phyloP scores from a whole-genome alignment of 2,797 vertebrate genomes.

The Melanogrammus aeglefinus region DNA sequence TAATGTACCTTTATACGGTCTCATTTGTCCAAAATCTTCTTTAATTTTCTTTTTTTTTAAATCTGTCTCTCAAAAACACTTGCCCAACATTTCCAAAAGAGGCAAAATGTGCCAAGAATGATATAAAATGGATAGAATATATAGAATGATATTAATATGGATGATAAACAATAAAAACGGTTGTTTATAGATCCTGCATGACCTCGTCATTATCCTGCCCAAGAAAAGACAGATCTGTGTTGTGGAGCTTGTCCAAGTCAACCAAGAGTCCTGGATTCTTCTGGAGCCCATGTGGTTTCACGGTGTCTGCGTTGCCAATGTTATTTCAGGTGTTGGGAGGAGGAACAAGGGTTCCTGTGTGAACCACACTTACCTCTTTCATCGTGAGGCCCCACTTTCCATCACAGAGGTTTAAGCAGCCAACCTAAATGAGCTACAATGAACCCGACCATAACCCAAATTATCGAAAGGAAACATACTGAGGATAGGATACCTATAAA shows the following conservation, averaged over 20 bases:
- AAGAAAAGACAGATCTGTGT: background rate
- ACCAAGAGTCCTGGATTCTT: background rate
- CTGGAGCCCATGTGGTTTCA: background rate
- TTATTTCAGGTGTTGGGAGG: background rate
- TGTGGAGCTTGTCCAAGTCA: background rate
- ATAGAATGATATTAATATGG: constrained; percentile 32
- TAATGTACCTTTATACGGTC: constrained; percentile 46
- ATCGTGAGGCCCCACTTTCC: background rate
- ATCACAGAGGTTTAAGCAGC: background rate
- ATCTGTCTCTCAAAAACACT: constrained; percentile 26
- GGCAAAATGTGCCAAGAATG: constrained; percentile 24
- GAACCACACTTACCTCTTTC: background rate
- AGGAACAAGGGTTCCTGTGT: background rate
- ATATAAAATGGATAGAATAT: constrained; percentile 23
- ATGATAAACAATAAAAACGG: constrained; percentile 53
- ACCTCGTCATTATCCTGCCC: background rate
- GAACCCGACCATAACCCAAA: background rate
- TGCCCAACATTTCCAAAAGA: constrained; percentile 26
- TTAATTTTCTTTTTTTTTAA: background rate
- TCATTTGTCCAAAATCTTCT: background rate
- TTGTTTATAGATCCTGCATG: constrained; percentile 53
- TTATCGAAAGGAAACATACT: background rate
- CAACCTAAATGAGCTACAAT: background rate
- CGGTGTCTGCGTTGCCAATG: background rate
- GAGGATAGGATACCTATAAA: background rate